Evolutionary conservation across 2,888 invertebrate species (phyloP), one percentile per base, ranked within the genome.

Genomic region (Agriotes lineatus): DNA sequence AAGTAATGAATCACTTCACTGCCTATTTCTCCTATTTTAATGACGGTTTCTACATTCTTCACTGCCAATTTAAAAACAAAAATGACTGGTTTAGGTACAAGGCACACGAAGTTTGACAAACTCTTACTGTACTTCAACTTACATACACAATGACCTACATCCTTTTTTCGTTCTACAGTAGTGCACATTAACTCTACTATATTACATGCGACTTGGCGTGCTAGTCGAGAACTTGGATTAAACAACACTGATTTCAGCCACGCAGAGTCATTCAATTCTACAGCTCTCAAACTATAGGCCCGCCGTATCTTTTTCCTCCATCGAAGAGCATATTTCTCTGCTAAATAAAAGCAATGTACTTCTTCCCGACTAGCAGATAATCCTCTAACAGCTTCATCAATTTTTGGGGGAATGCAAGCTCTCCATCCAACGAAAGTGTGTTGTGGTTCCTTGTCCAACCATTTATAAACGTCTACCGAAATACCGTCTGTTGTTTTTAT

Each of bases 171-270:
- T 71, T 89, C 89, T 37, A 87, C 88, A 45, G 87, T 89, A 74
- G 88, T 89, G 77, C 95, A 95, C 44, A 96, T 88, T 1, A 93
- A 91, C 81, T 95, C 94, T 16, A 97, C 89, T 85, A 97, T 92
- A 80, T 93, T 93, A 78, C 96, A 96, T 7, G 96, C 94, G 33
- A 96, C 91, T 83, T 95, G 93, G 19, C 97, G 89, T 0, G 96
- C 95, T 71, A 95, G 89, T 57, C 95, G 89, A 0, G 96, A 97
- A 81, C 95, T 95, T 0, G 95, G 91, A 85, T 96, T 96, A 84
- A 97, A 97, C 77, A 97, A 88, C 5, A 97, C 93, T n/a, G 93
- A 93, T 74, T 95, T 93, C 68, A 97, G 86, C 97, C 97, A 97
- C 0, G 93, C 91, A 39, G 91, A 90, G 75, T 91, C 90, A 45